These are phyloP conservation scores for Petroica traversi DNA, from an alignment of 2,113 vertebrate species.

Conservation along the genomic window DNA sequence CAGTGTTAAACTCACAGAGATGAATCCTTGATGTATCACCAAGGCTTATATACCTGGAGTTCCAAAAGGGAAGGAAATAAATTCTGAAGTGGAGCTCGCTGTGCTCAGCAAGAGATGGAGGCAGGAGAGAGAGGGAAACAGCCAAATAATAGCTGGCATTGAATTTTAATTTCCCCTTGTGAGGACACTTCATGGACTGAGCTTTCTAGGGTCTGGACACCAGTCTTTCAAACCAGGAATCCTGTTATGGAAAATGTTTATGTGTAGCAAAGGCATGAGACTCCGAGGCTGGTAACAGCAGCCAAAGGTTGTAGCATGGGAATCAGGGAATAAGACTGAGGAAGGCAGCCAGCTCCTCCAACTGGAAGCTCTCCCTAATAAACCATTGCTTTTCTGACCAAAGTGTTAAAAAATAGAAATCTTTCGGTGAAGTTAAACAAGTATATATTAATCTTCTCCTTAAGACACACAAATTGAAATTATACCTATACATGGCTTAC, in stretches of 20 bases:
- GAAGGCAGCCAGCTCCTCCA: not conserved
- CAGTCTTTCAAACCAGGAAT: not conserved
- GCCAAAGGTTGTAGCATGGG: not conserved
- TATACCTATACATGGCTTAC: not conserved
- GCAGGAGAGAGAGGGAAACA: not conserved
- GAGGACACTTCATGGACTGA: not conserved
- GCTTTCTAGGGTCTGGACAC: not conserved
- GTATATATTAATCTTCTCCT: not conserved
- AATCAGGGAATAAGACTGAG: not conserved
- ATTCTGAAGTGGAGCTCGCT: not conserved
- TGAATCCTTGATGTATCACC: not conserved
- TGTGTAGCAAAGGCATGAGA: not conserved
- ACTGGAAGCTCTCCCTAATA: not conserved
- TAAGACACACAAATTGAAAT: not conserved
- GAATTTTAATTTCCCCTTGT: not conserved
- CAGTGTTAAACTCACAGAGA: not conserved
- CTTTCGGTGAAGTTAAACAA: not conserved
- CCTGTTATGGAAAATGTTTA: not conserved
- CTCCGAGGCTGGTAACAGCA: not conserved
- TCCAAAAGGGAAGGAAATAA: not conserved
- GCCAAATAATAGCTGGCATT: not conserved
- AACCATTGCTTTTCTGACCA: not conserved
- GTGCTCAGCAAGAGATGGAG: not conserved
- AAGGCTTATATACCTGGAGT: not conserved
- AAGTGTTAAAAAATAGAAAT: not conserved